These are phyloP conservation scores for Lucifuga dentata DNA, from an alignment of 2,113 vertebrate genomes.

Conservation along the genomic window DNA sequence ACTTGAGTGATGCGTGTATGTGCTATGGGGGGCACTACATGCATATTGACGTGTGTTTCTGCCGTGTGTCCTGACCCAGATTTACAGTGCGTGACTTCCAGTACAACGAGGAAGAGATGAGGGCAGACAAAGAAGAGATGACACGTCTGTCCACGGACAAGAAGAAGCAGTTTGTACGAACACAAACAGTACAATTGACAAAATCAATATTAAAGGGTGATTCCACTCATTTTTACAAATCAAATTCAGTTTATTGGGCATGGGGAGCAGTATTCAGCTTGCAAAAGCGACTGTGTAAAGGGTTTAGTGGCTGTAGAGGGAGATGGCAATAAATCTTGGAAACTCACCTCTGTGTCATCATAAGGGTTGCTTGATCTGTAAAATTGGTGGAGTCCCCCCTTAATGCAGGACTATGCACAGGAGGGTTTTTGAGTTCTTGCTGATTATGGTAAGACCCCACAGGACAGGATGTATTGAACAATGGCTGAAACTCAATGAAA, in stretches of 20 bases:
- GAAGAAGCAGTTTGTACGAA: conserved; percentile 97
- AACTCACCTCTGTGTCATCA: no score
- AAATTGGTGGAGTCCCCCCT: no score
- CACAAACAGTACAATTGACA: neutral
- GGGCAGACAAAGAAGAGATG: conserved; percentile 99
- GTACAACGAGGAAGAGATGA: conserved; percentile 99
- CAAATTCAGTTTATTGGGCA: no score
- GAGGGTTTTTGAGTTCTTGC: no score
- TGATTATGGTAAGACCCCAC: neutral
- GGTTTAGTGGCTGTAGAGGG: no score
- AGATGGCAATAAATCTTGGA: no score
- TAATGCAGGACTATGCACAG: neutral
- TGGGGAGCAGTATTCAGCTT: no score
- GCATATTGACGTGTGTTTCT: conserved; percentile 7
- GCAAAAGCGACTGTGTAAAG: no score
- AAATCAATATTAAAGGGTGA: no score
- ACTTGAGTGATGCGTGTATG: conserved; percentile 9
- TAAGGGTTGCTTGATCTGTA: no score
- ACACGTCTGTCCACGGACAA: conserved; percentile 97
- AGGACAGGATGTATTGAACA: neutral
- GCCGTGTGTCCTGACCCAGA: conserved; percentile 74
- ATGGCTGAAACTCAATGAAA: neutral
- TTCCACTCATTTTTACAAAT: no score
- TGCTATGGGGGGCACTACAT: neutral
- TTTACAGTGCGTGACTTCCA: conserved; percentile 97